Evolutionary conservation across 2,888 invertebrate genomes (phyloP).

Genomic region (Myopa tessellatipennis): DNA sequence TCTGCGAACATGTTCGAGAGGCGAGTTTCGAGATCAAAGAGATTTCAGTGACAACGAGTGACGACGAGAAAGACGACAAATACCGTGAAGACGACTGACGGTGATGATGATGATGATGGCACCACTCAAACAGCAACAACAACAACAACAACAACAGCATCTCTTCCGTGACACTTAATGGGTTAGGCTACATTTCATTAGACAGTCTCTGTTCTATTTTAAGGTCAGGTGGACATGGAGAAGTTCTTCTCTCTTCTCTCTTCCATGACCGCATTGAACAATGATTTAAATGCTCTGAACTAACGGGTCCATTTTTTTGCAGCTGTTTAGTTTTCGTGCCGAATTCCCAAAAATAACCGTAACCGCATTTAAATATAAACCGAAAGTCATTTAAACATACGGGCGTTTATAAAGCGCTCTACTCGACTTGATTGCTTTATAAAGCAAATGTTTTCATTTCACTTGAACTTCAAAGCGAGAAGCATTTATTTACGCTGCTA

Average conservation of each 20-base stretch:
- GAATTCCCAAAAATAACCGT: too few relatives aligned
- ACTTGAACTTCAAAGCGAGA: constrained; percentile 36
- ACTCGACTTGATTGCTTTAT: background rate
- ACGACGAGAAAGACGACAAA: constrained; percentile 6
- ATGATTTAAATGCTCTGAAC: too few relatives aligned
- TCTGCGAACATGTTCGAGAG: constrained; percentile 23
- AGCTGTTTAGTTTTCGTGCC: too few relatives aligned
- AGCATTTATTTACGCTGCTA: constrained; percentile 17
- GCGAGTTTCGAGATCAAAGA: constrained; percentile 34
- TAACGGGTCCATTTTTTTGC: too few relatives aligned
- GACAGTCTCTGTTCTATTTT: too few relatives aligned
- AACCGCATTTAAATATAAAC: too few relatives aligned
- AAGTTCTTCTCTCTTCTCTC: too few relatives aligned
- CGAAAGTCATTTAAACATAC: background rate
- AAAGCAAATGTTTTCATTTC: constrained; percentile 28
- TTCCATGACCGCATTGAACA: too few relatives aligned
- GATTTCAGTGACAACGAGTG: constrained; percentile 31
- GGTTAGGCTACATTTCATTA: background rate
- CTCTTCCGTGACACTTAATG: constrained; percentile 11
- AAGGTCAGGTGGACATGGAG: too few relatives aligned
- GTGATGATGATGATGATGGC: background rate
- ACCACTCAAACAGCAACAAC: background rate
- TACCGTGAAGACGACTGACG: constrained; percentile 1
- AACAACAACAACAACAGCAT: constrained; percentile 1
- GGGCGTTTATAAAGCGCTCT: background rate